Evolutionary conservation across 2,888 invertebrate species (phyloP).

Genomic region (Tromatobia lineatoria): DNA sequence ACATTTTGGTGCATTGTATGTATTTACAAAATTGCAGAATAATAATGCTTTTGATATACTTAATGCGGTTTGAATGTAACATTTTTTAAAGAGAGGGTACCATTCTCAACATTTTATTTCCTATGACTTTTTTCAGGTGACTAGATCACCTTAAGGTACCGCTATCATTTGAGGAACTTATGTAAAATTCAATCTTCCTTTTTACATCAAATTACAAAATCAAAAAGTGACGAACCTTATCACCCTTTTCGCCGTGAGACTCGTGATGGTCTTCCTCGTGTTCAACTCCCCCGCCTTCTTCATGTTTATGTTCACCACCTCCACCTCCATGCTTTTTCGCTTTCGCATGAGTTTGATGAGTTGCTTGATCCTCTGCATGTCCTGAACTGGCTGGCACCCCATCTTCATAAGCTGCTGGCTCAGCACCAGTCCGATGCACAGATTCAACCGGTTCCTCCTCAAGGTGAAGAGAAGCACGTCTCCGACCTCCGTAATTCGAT

Average conservation of each 20-base stretch:
- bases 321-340: slow-evolving; percentile 27
- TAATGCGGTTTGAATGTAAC: too few species aligned
- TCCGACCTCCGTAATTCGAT: slow-evolving; percentile 10
- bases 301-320: slow-evolving; percentile 69
- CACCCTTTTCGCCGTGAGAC: slow-evolving; percentile 79
- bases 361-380: slow-evolving; percentile 52
- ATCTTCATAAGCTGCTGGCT: slow-evolving; percentile 17
- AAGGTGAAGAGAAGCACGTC: not conserved
- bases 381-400: slow-evolving; percentile 44
- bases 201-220: not conserved
- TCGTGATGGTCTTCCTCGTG: slow-evolving; percentile 80
- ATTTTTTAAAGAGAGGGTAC: too few species aligned
- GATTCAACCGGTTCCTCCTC: slow-evolving; percentile 45
- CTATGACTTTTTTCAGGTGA: too few species aligned
- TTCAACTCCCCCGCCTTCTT: slow-evolving; percentile 79
- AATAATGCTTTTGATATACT: too few species aligned
- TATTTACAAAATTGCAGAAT: too few species aligned
- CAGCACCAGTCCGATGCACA: slow-evolving; percentile 23
- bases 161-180: too few species aligned
- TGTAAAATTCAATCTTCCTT: not conserved
- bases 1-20: too few species aligned
- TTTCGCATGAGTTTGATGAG: slow-evolving; percentile 37
- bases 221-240: slow-evolving; percentile 76
- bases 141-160: too few species aligned
- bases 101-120: too few species aligned